phyloP scores from a whole-genome alignment of 2,113 vertebrate species.

The Capra hircus region DNA sequence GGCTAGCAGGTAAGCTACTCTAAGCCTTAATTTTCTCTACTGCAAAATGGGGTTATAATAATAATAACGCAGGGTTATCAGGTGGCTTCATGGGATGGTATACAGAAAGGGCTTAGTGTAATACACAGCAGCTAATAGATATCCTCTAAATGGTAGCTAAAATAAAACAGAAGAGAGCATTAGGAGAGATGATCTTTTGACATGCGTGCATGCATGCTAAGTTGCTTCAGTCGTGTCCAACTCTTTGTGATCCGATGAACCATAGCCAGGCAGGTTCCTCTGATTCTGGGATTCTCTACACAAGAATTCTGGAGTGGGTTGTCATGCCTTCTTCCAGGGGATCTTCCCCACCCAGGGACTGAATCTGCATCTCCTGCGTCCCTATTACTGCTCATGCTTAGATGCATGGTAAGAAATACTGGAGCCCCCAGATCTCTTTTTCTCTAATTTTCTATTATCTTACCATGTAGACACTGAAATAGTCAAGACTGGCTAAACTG shows the following conservation, averaged over 20 bases:
- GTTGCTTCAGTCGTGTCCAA: not conserved
- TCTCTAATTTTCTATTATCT: not conserved
- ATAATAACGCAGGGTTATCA: not conserved
- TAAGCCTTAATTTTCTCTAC: not conserved
- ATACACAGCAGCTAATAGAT: not conserved
- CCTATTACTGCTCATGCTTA: not conserved
- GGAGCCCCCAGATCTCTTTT: not conserved
- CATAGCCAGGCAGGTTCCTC: not conserved
- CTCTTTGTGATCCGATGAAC: not conserved
- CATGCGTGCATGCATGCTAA: not conserved
- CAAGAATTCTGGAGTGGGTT: not conserved
- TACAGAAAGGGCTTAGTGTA: not conserved
- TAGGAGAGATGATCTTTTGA: not conserved
- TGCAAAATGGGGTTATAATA: not conserved
- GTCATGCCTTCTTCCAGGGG: not conserved
- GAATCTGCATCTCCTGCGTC: not conserved
- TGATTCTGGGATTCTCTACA: not conserved
- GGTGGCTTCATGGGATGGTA: not conserved
- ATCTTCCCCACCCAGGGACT: not conserved
- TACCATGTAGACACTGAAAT: not conserved
- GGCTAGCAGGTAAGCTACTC: not conserved
- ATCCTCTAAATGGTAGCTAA: not conserved
- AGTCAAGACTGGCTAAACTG: not conserved
- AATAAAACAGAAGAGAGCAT: not conserved
- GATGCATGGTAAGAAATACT: not conserved